Evolutionary conservation across 1,140 invertebrate genomes (phyloP), one percentile per base, ranked within the genome.

Genomic region (Anagrus nilaparvatae): DNA sequence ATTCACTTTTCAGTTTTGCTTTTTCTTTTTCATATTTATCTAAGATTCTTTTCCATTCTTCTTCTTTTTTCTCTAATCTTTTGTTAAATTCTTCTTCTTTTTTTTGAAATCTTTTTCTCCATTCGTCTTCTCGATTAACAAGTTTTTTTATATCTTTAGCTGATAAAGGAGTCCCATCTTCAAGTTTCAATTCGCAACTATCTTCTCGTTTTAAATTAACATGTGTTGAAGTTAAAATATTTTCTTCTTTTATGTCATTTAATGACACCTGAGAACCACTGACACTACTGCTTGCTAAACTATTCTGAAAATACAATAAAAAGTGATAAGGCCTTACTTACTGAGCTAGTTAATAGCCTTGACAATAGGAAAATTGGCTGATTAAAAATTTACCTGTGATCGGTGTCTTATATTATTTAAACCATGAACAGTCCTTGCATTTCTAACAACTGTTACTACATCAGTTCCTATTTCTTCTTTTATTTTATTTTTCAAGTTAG

Each of bases 401-500:
- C 60, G 45, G 47, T 77, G 72, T 13, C 31, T 41, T n/a, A n/a
- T n/a, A n/a, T n/a, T n/a, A 48, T 71, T 73, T 42, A 73, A 69
- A 28, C 70, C 67, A 13, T 71, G 57, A 28, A 73, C 60, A 24
- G 61, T 70, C 40, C 72, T 67, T 46, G 66, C 61, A 52, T 72
- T 69, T 59, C 66, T 66, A 28, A 61, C 56, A n/a, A 73, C 68
- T 7, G 65, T 51, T 2, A 63, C 72, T 28, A 82, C 65, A 55
- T 83, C 79, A 56, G 72, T 78, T 31, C 80, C 81, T 20, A 80
- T 82, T 65, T 82, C 80, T 55, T 82, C 79, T 42, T 75, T 72
- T 52, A 83, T 82, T 64, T 82, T 82, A 56, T 81, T 82, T 56
- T 82, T 83, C 50, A 80, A 56, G 46, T 73, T 75, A 10, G 76